Evolutionary conservation across 2,113 vertebrate species (phyloP), one percentile per base, ranked within the genome.

Genomic region (Neopipo cinnamomea): DNA sequence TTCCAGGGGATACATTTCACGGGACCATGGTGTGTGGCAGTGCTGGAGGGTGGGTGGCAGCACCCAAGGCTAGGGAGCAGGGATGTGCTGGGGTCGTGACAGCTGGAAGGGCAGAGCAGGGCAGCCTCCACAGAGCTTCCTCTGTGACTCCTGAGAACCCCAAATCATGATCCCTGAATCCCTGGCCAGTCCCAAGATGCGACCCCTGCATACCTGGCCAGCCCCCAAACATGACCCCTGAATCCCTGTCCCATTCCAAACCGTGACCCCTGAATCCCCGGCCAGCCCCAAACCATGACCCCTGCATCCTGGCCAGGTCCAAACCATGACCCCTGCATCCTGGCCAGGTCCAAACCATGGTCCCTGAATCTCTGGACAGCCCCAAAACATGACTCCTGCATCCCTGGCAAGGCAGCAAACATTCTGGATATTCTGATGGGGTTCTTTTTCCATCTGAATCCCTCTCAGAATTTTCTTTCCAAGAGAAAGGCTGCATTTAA

Each of bases 401-500:
- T 22, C 46, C 42, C 47, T 5, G 9, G 72, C 12, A 3, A 0
- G 61, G 21, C 5, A 5, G 28, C 11, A 3, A 30, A 3, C 20
- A 63, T 25, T 66, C 70, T 12, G 52, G 1, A 18, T 52, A 2
- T 72, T 62, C 46, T 35, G 30, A 55, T 1, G 0, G n/a, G n/a
- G n/a, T 31, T 58, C n/a, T 31, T 19, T 33, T 8, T 0, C 30
- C 42, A 28, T 61, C 19, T 25, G 27, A 35, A 70, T 75, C 47
- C 56, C n/a, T 80, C 90, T 55, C 39, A 62, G 52, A 79, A 87
- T 82, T 56, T 76, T 83, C 75, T 78, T 93, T 94, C 39, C 2
- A 25, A 35, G 75, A 74, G 88, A 80, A 85, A 50, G 89, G 79
- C 94, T 82, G 77, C 49, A 70, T 91, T 73, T 79, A 37, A 83